phyloP scores from a whole-genome alignment of 1,140 invertebrate genomes.

The Cydia strobilella region DNA sequence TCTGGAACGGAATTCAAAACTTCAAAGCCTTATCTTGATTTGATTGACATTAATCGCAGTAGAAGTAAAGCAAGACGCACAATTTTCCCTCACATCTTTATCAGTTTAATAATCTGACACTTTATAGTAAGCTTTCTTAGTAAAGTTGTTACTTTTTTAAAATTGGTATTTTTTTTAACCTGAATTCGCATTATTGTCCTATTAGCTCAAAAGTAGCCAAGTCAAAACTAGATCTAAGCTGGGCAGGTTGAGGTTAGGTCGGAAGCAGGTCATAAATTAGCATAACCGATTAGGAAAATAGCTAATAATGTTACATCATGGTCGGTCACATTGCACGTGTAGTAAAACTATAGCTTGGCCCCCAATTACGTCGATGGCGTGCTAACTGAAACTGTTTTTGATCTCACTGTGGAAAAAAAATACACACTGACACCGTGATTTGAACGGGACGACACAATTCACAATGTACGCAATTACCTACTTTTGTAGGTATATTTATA shows the following conservation, averaged over 20 bases:
- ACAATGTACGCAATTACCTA: too few species aligned
- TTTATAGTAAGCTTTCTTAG: too few species aligned
- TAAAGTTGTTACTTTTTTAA: too few species aligned
- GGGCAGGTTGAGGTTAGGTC: neutral
- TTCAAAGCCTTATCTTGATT: neutral
- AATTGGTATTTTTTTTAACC: too few species aligned
- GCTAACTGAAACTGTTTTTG: neutral
- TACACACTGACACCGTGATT: too few species aligned
- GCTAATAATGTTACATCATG: neutral
- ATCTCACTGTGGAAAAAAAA: neutral
- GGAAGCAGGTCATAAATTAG: slow-evolving; percentile 3
- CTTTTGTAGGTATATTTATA: too few species aligned
- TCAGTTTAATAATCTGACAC: too few species aligned
- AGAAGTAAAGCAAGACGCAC: too few species aligned
- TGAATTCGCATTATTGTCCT: neutral
- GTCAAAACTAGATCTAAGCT: neutral
- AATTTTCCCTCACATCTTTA: too few species aligned
- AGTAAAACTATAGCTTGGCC: neutral
- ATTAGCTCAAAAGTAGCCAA: neutral
- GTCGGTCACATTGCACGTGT: neutral
- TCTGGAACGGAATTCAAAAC: neutral
- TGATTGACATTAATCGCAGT: too few species aligned
- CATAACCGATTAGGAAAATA: slow-evolving; percentile 12
- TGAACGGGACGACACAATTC: too few species aligned
- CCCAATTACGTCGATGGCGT: neutral